Percentiles rank a stretch among this genome's conserved stretches.
These are phyloP conservation scores for Itoplectis maculator DNA, from an alignment of 2,888 invertebrate genomes.

Conservation along the genomic window DNA sequence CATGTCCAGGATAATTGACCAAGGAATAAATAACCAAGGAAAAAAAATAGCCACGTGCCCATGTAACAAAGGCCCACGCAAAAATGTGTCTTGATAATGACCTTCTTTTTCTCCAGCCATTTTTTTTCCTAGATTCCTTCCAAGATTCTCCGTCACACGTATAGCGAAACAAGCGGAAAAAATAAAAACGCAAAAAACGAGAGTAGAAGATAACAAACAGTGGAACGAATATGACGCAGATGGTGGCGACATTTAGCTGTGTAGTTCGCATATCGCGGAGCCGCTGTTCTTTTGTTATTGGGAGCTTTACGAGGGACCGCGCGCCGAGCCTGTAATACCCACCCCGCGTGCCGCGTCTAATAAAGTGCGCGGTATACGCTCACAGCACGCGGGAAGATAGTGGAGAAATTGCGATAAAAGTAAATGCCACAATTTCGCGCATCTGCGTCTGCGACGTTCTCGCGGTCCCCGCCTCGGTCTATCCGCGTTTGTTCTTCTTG, in stretches of 20 bases:
- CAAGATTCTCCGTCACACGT: background rate
- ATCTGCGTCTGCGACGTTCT: background rate
- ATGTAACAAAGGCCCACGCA: no score
- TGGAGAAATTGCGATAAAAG: constrained; percentile 25
- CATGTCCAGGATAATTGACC: no score
- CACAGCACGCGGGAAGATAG: background rate
- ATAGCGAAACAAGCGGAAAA: no score
- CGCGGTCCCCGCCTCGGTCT: background rate
- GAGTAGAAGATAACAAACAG: no score
- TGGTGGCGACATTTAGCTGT: background rate
- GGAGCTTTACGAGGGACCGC: constrained; percentile 6
- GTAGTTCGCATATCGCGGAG: constrained; percentile 11
- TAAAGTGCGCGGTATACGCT: background rate
- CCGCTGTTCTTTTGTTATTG: constrained; percentile 12
- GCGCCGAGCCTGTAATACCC: background rate
- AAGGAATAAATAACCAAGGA: no score
- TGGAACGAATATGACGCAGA: background rate
- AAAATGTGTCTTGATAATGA: no score
- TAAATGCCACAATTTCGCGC: background rate
- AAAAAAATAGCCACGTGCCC: no score
- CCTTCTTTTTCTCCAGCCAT: no score
- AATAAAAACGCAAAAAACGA: no score
- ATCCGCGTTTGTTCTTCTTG: background rate
- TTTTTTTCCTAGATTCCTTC: background rate
- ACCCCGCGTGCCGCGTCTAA: no score